Conservation (phyloP, 2,113 vertebrate genomes). For the Percina caprodes region DNA sequence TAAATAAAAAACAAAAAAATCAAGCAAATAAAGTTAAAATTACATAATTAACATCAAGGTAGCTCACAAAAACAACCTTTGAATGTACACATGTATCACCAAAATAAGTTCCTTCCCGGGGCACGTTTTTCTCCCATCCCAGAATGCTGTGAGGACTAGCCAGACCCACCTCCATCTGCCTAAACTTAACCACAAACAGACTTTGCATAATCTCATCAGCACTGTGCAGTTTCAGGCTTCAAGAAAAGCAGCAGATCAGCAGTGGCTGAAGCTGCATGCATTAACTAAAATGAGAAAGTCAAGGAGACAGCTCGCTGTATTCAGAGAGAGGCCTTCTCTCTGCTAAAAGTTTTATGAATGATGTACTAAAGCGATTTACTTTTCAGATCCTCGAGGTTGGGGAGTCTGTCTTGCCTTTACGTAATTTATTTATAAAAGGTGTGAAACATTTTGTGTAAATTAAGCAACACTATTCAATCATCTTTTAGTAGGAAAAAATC, state of each 20-base stretch:
- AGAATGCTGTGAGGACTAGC: too few relatives aligned
- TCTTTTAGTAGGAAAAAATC: not conserved
- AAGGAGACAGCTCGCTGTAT: not conserved
- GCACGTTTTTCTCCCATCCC: too few relatives aligned
- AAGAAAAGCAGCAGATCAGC: not conserved
- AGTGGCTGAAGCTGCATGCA: too few relatives aligned
- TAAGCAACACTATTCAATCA: not conserved
- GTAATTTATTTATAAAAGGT: conserved; percentile 12
- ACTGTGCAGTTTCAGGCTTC: not conserved
- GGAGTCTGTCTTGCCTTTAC: not conserved
- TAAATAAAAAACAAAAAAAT: too few relatives aligned
- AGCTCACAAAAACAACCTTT: too few relatives aligned
- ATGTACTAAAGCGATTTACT: conserved; percentile 18
- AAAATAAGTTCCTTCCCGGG: too few relatives aligned
- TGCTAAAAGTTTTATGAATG: conserved; percentile 9
- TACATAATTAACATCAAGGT: too few relatives aligned
- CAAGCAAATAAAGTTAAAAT: too few relatives aligned
- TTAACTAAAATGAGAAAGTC: too few relatives aligned
- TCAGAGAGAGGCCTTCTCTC: not conserved
- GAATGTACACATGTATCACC: too few relatives aligned
- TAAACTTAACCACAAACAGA: not conserved
- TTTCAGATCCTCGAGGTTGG: not conserved
- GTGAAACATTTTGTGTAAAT: not conserved
- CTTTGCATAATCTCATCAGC: not conserved
- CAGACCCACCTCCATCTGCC: not conserved